A percentile compares a stretch with the other conserved stretches of the same genome.
Conservation (phyloP, 2,797 vertebrate species). For the Neostethus bicornis region DNA sequence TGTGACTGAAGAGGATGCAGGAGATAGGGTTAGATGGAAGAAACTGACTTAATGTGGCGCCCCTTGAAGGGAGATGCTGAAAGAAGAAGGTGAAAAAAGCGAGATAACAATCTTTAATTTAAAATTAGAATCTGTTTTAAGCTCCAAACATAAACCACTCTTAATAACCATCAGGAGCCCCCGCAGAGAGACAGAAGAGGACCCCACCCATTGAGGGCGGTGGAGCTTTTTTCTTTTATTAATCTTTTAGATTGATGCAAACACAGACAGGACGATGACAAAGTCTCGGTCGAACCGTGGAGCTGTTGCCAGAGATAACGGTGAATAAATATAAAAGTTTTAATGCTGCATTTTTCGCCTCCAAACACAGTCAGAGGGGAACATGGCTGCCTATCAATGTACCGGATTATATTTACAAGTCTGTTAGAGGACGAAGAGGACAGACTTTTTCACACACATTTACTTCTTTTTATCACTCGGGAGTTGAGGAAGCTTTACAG, state of each 20-base stretch:
- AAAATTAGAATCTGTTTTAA: too few species aligned
- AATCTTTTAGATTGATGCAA: constrained; percentile 18
- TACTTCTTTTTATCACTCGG: background rate
- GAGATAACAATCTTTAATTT: too few species aligned
- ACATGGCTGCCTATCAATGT: background rate
- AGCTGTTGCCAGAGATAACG: background rate
- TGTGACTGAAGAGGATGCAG: too few species aligned
- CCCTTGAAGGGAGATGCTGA: too few species aligned
- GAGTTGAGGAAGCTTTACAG: background rate
- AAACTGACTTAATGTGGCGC: too few species aligned
- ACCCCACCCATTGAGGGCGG: too few species aligned
- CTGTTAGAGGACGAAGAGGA: background rate
- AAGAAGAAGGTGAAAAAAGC: too few species aligned
- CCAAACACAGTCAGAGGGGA: background rate
- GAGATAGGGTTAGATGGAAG: too few species aligned
- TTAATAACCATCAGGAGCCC: too few species aligned
- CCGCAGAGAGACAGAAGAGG: too few species aligned
- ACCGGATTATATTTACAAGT: constrained; percentile 1
- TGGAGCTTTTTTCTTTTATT: constrained; percentile 4
- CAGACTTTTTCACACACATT: background rate
- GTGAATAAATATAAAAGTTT: background rate
- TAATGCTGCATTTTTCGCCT: background rate
- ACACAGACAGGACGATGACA: background rate
- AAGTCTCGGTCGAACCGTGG: constrained; percentile 6
- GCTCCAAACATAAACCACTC: too few species aligned